Conservation (phyloP, 2,888 invertebrate genomes). For the Drosophila mimetica region DNA sequence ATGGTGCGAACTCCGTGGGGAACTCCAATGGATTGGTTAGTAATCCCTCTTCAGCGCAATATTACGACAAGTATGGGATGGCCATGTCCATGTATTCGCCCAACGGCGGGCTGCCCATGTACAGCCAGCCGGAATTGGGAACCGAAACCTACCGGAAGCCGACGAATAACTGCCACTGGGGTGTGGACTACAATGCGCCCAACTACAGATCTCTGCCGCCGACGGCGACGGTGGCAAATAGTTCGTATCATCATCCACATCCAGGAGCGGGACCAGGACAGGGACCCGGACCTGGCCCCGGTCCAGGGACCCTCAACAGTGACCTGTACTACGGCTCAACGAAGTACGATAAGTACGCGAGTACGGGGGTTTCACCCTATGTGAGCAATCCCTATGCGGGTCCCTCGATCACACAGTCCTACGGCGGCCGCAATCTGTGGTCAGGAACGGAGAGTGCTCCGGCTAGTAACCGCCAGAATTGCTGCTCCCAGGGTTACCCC, state of each 20-base stretch:
- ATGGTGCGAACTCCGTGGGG: constrained; percentile 5
- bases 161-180: constrained; percentile 69
- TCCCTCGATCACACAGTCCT: constrained; percentile 43
- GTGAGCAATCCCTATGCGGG: constrained; percentile 55
- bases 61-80: constrained; percentile 77
- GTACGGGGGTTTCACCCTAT: constrained; percentile 36
- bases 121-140: constrained; percentile 57
- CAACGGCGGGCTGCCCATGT: constrained; percentile 54
- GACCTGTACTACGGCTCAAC: constrained; percentile 50
- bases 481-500: constrained; percentile 72
- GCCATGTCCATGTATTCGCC: constrained; percentile 68
- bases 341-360: constrained; percentile 76
- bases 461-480: constrained; percentile 66
- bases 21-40: neutral
- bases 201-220: constrained; percentile 65
- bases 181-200: constrained; percentile 66
- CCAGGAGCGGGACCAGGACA: constrained; percentile 31
- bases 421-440: constrained; percentile 66
- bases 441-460: constrained; percentile 46
- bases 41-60: constrained; percentile 30
- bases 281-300: constrained; percentile 26
- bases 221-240: constrained; percentile 23
- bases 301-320: constrained; percentile 41
- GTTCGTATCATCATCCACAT: constrained; percentile 57
- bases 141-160: constrained; percentile 67